phyloP scores from a whole-genome alignment of 2,888 invertebrate species.

The Apeira syringaria region DNA sequence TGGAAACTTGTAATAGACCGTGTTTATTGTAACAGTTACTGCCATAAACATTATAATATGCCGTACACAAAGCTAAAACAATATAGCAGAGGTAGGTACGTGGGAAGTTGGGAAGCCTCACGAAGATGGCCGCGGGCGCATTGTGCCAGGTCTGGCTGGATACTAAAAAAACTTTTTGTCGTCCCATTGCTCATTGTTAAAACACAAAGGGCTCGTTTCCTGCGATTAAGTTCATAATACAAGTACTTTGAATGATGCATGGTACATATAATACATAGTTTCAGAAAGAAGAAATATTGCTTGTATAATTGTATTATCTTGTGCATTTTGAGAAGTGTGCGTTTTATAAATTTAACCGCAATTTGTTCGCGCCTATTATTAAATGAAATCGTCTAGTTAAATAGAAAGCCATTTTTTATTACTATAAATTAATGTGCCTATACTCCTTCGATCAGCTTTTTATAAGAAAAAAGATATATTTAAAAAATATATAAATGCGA shows the following conservation, averaged over 20 bases:
- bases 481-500: no score
- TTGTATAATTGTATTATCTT: no score
- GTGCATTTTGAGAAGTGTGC: no score
- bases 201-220: conserved; percentile 71
- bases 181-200: conserved; percentile 71
- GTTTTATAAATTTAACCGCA: no score
- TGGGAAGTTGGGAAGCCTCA: conserved; percentile 56
- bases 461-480: no score
- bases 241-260: conserved; percentile 40
- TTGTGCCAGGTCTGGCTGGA: conserved; percentile 65
- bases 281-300: background rate
- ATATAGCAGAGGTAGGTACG: conserved; percentile 43
- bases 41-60: background rate
- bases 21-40: no score
- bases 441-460: no score
- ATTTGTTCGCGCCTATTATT: no score
- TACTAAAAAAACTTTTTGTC: conserved; percentile 68
- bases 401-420: no score
- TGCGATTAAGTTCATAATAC: conserved; percentile 62
- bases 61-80: conserved; percentile 15
- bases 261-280: conserved; percentile 3
- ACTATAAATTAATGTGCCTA: no score
- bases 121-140: conserved; percentile 63
- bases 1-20: no score
- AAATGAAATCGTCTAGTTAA: no score